Percentiles rank a stretch among this genome's conserved stretches.
Evolutionary conservation across 2,888 invertebrate species (phyloP).

Genomic region (Drosophila kambysellisi): DNA sequence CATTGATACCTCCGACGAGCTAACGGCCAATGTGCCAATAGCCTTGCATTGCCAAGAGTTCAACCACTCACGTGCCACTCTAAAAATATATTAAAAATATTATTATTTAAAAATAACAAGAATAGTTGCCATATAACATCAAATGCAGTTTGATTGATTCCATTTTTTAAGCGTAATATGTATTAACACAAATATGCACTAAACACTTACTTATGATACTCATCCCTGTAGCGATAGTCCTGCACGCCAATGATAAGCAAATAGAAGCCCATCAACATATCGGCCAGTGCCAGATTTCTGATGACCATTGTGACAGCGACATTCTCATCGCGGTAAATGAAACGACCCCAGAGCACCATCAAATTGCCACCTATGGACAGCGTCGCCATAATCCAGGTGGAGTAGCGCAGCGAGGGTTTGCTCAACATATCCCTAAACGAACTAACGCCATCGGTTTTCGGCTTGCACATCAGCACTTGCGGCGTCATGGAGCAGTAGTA

Average conservation of each 20-base stretch:
- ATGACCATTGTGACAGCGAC: slow-evolving; percentile 88
- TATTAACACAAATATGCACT: background rate
- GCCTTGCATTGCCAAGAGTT: slow-evolving; percentile 88
- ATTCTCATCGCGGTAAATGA: slow-evolving; percentile 88
- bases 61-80: slow-evolving; percentile 88
- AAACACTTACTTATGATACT: slow-evolving; percentile 85
- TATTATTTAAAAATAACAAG: background rate
- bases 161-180: background rate
- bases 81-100: slow-evolving; percentile 21
- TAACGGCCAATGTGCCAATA: slow-evolving; percentile 88
- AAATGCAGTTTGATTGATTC: background rate
- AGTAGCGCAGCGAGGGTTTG: slow-evolving; percentile 87
- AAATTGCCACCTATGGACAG: slow-evolving; percentile 88
- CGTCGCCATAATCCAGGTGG: slow-evolving; percentile 88
- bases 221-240: slow-evolving; percentile 87
- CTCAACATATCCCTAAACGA: slow-evolving; percentile 87
- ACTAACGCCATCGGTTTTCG: slow-evolving; percentile 88
- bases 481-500: slow-evolving; percentile 88
- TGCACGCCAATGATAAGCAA: slow-evolving; percentile 87
- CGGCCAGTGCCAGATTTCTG: slow-evolving; percentile 88
- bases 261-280: slow-evolving; percentile 90
- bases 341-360: slow-evolving; percentile 88
- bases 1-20: slow-evolving; percentile 90
- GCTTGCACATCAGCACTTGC: slow-evolving; percentile 87
- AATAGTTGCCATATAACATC: background rate